Conservation (phyloP, 2,888 invertebrate species). For the Acanthoscelides obtectus region DNA sequence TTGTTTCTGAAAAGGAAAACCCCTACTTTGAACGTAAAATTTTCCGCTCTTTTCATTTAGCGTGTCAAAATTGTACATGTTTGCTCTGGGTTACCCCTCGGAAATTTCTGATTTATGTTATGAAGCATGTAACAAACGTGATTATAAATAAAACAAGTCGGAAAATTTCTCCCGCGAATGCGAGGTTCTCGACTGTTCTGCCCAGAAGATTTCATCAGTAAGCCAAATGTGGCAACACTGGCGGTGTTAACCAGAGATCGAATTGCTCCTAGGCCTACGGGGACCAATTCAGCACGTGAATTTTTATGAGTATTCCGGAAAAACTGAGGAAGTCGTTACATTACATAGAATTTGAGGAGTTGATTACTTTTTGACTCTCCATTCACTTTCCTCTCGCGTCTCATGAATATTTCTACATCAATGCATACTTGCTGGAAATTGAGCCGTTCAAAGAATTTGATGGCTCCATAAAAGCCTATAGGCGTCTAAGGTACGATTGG, state of each 20-base stretch:
- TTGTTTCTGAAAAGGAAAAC: no score
- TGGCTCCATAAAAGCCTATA: not conserved
- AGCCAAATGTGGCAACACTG: not conserved
- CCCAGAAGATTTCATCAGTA: no score
- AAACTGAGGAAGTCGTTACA: not conserved
- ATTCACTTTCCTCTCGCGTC: not conserved
- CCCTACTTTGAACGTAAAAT: no score
- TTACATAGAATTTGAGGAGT: not conserved
- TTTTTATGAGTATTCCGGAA: not conserved
- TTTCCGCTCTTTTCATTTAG: no score
- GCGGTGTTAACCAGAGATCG: not conserved
- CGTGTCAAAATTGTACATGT: no score
- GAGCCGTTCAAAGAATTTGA: not conserved
- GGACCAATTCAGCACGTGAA: not conserved
- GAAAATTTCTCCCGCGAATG: no score
- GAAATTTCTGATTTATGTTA: no score
- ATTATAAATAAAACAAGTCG: no score
- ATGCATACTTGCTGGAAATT: not conserved
- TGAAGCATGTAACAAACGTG: no score
- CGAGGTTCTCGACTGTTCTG: no score
- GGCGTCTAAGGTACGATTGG: no score
- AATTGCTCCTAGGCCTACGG: not conserved
- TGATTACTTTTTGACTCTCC: not conserved
- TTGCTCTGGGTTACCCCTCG: no score
- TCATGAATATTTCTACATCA: not conserved